phyloP scores from a whole-genome alignment of 2,888 invertebrate genomes.

The Idaea biselata region DNA sequence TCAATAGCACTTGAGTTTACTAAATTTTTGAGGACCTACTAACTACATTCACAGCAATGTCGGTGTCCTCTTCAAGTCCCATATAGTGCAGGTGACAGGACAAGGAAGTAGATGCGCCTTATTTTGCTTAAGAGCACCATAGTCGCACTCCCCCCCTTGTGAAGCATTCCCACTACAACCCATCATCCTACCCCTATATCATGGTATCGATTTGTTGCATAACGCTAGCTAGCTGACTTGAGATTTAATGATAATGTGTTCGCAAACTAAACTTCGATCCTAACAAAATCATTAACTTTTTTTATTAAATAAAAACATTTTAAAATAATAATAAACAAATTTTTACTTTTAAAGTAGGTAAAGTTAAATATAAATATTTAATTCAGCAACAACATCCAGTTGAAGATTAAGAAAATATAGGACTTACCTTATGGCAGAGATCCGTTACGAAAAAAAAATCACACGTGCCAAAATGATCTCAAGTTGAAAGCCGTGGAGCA shows the following conservation, averaged over 20 bases:
- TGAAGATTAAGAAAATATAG: slow-evolving; percentile 43
- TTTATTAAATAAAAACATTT: background rate
- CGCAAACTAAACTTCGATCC: background rate
- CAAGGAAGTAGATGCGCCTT: too few species aligned
- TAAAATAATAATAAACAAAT: background rate
- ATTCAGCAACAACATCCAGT: slow-evolving; percentile 22
- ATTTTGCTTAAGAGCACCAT: too few species aligned
- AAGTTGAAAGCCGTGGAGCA: slow-evolving; percentile 59
- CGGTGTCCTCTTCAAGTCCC: too few species aligned
- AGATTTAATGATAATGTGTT: background rate
- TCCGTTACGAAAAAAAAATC: slow-evolving; percentile 50
- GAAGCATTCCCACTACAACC: too few species aligned
- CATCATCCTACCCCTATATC: background rate
- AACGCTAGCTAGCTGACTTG: background rate
- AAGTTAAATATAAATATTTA: slow-evolving; percentile 1
- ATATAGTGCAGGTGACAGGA: too few species aligned
- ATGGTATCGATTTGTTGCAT: background rate
- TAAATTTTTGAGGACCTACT: too few species aligned
- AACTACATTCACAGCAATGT: too few species aligned
- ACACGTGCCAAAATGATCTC: slow-evolving; percentile 61
- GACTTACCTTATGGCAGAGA: slow-evolving; percentile 61
- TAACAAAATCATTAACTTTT: background rate
- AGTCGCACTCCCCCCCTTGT: too few species aligned
- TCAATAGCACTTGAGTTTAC: too few species aligned
- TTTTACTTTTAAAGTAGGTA: slow-evolving; percentile 10